Percentiles rank a stretch among this genome's conserved stretches.
Evolutionary conservation across 2,797 vertebrate genomes (phyloP).

Genomic region (Pseudocheirus occidentalis): DNA sequence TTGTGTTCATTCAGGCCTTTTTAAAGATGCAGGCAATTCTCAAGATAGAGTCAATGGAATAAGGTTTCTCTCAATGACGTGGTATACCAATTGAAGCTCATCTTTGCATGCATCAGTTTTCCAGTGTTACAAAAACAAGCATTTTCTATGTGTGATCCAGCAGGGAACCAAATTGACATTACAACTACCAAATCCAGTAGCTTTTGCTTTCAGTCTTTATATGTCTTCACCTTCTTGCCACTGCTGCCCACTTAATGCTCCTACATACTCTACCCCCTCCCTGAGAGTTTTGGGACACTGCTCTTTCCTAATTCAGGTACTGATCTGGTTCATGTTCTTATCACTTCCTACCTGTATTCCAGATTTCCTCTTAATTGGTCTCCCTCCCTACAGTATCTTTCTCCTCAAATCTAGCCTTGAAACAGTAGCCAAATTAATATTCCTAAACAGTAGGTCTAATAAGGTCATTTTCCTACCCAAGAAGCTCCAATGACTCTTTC

Average conservation of each 20-base stretch:
- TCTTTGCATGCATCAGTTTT: background rate
- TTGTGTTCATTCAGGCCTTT: background rate
- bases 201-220: background rate
- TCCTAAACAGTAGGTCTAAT: background rate
- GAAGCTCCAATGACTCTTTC: background rate
- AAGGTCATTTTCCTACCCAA: background rate
- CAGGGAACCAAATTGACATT: background rate
- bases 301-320: background rate
- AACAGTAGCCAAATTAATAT: background rate
- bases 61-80: background rate
- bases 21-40: background rate
- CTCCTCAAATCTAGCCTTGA: background rate
- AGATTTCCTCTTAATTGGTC: background rate
- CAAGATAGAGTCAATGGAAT: background rate
- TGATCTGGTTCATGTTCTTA: background rate
- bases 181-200: background rate
- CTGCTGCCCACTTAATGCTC: background rate
- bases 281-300: background rate
- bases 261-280: background rate
- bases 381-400: background rate
- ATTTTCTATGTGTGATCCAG: background rate
- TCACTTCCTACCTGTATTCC: background rate
- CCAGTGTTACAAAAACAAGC: background rate
- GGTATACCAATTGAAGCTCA: background rate
- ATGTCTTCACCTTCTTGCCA: background rate